Evolutionary conservation across 2,113 vertebrate species (phyloP), one percentile per base, ranked within the genome.

Genomic region (Pelecanus crispus): DNA sequence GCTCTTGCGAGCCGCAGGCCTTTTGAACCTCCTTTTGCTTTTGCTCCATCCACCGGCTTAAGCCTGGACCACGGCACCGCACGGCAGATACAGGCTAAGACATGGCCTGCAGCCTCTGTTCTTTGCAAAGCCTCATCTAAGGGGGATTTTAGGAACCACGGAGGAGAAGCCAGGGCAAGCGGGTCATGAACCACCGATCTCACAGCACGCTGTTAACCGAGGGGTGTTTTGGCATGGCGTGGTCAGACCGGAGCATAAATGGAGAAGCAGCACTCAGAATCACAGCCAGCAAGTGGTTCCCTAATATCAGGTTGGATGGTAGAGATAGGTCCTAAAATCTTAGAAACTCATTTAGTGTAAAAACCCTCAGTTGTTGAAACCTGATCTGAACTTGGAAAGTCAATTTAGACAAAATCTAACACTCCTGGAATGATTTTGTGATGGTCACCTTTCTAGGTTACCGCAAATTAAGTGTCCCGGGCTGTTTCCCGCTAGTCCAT

Each of bases 221-320:
- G 0, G 3, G 73, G 40, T 6, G 13, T n/a, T 70, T 29, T 17
- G 17, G 49, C 18, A 44, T 40, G 26, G 1, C 4, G 7, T 2
- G 10, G 25, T 17, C 58, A 49, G 45, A 2, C 28, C 17, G 56
- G 18, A 24, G 32, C 10, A 5, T 7, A 13, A 50, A 26, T 44
- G 26, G 42, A 53, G 29, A 34, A 56, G 52, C 0, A 42, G 25
- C 10, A 10, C 31, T 24, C 11, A 3, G n/a, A 55, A n/a, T 8
- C 63, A 29, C 34, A 71, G 22, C 28, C 17, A 31, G 61, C 21
- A 13, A 32, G 22, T 15, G 19, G 14, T 31, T 31, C 50, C 40
- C 53, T 56, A 22, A 19, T 4, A 13, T 13, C 26, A 7, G 31
- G 17, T 1, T 36, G 40, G n/a, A n/a, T 25, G 53, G 10, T 3